Evolutionary conservation across 1,140 invertebrate genomes (phyloP).

Genomic region (silkworm (Bombyx mori)): DNA sequence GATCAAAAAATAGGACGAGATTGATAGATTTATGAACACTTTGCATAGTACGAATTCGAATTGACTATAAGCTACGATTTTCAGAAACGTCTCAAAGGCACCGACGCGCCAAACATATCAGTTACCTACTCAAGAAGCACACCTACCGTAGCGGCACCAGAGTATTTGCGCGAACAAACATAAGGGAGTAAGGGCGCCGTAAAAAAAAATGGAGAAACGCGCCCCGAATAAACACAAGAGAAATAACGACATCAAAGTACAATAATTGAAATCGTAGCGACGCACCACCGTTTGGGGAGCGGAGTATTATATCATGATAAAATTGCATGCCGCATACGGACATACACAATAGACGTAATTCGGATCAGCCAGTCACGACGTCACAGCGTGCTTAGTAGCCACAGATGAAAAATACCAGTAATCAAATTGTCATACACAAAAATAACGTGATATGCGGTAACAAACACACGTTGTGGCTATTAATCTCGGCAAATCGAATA

Average conservation of each 20-base stretch:
- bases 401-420: background rate
- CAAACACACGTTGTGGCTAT: constrained; percentile 48
- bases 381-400: background rate
- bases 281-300: constrained; percentile 21
- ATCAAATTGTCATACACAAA: constrained; percentile 1
- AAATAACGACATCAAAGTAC: constrained; percentile 62
- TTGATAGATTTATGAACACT: too few relatives aligned
- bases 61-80: constrained; percentile 27
- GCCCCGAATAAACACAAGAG: constrained; percentile 60
- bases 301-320: background rate
- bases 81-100: constrained; percentile 43
- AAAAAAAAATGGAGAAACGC: constrained; percentile 53
- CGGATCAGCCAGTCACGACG: background rate
- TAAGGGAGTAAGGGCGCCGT: constrained; percentile 44
- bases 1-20: too few relatives aligned
- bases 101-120: constrained; percentile 52
- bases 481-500: constrained; percentile 63
- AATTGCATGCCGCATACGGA: background rate
- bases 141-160: constrained; percentile 21
- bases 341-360: background rate
- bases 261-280: constrained; percentile 65
- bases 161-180: constrained; percentile 52
- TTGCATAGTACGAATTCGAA: constrained; percentile 24
- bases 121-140: constrained; percentile 34
- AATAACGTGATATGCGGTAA: constrained; percentile 3